Percentiles rank a stretch among this genome's conserved stretches.
Evolutionary conservation across 2,797 vertebrate genomes (phyloP).

Genomic region (Poeciliopsis presidionis): DNA sequence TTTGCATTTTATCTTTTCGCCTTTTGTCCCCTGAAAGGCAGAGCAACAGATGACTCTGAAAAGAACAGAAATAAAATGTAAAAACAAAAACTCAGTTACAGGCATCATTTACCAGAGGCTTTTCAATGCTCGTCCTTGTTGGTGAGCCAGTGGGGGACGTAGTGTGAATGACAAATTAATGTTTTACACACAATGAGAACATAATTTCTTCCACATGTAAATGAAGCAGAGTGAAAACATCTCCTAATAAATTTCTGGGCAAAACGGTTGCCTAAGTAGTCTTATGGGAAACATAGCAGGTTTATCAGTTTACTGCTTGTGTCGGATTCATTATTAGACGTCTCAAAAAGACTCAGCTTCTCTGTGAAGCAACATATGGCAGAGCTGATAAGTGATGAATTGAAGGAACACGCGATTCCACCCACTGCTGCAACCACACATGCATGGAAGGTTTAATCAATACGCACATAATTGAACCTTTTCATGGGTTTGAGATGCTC

Average conservation of each 20-base stretch:
- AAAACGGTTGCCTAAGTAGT: not conserved
- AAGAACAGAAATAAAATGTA: not conserved
- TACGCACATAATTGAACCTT: conserved; percentile 2
- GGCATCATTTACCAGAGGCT: conserved; percentile 1
- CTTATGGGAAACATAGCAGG: not conserved
- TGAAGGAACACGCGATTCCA: conserved; percentile 33
- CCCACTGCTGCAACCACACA: conserved; percentile 13
- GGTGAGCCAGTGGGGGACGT: not conserved
- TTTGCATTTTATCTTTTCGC: not conserved
- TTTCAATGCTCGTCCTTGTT: not conserved
- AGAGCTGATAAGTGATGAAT: conserved; percentile 49
- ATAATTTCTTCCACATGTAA: not conserved
- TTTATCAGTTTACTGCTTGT: conserved; percentile 10
- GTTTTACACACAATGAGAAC: conserved; percentile 7
- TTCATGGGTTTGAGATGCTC: not conserved
- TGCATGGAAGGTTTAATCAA: not conserved
- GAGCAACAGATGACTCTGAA: not conserved
- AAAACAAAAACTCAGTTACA: not conserved
- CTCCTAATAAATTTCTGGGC: not conserved
- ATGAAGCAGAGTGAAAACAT: not conserved
- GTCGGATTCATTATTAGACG: conserved; percentile 50
- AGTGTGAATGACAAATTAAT: conserved; percentile 5
- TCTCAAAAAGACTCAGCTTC: conserved; percentile 59
- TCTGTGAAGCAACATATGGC: conserved; percentile 65
- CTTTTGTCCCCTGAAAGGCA: not conserved